Evolutionary conservation across 2,888 invertebrate genomes (phyloP), one percentile per base, ranked within the genome.

Genomic region (Ischnura elegans): DNA sequence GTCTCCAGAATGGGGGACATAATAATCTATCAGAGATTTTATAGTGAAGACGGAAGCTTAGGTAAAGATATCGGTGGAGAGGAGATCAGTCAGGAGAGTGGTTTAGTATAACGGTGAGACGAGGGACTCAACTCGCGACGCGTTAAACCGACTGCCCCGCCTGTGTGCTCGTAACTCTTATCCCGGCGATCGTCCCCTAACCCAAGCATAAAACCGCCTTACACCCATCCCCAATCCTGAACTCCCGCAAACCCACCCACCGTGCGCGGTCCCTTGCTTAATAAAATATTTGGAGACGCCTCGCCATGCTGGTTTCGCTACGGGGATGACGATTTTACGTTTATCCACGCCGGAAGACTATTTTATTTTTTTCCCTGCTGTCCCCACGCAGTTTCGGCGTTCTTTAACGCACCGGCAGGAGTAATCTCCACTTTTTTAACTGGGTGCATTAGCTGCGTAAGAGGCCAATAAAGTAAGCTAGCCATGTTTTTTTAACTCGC

Each of bases 281-380:
- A 90, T 90, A 90, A 90, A 90, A 90, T 90, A 90, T 90, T 90
- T 61, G 55, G 87, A 29, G 87, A 42, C 46, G 55, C 87, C 51
- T 43, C 61, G 61, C 61, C 90, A 61, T 10, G 42, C 43, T 43
- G 43, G 45, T 19, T 36, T 43, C 51, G 66, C 90, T 25, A n/a
- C 29, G 36, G 76, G 51, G 51, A 36, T 87, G 47, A 36, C 51
- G 42, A 55, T 55, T 87, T 51, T 19, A 46, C 86, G 90, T 90
- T 43, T 45, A 76, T 76, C 16, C 76, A 36, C 51, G 19, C 21
- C 76, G 76, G 76, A 76, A 76, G 29, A 2, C 21, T 21, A 16
- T 61, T 61, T 61, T 25, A 21, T 61, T 61, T 61, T 16, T 61
- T 25, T 25, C n/a, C n/a, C 25, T 76, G 8, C 25, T 76, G 8